Base-by-base conservation (phyloP, 2,888 invertebrate species). In the Hermaeophaga mercurialis region DNA sequence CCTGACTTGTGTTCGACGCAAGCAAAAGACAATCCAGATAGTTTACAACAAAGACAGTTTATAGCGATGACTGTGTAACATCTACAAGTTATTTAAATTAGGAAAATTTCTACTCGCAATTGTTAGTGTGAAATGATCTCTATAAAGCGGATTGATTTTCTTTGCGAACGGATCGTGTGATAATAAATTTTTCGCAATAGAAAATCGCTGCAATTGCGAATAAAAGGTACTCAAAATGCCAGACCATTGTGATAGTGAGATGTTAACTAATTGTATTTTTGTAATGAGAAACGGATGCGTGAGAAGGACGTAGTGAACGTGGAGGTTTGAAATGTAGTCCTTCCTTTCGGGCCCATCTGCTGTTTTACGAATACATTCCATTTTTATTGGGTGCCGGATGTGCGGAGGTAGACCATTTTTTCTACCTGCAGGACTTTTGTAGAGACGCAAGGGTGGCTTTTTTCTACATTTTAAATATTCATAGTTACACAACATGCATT, bases 51-150 rank as follows among this genome's bases (percentile, higher is more conserved):
- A 63, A 75, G 80, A 71, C 79, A 79, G 56, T 81, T 79, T 73
- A 75, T 82, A 56, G 81, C 81, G 53, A 81, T 82, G 82, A 81
- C 81, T 34, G 81, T 81, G 72, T 81, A 80, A 80, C 31, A n/a
- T n/a, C n/a, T n/a, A n/a, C n/a, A n/a, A n/a, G n/a, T n/a, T n/a
- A n/a, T n/a, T n/a, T n/a, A n/a, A n/a, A n/a, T n/a, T n/a, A n/a
- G n/a, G n/a, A n/a, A n/a, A n/a, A n/a, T n/a, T n/a, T 34, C 46
- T 46, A 48, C 36, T 50, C 50, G 50, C 41, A 50, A 31, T 18
- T 33, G 46, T 31, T 43, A 41, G 39, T 49, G 38, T 28, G 54
- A 57, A 61, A 57, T 58, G 64, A 64, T 61, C 48, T 56, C 43
- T 43, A 34, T 39, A 50, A 31, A 44, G 44, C 43, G 43, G 44